phyloP scores from a whole-genome alignment of 2,888 invertebrate genomes.

The Andrena praecox region DNA sequence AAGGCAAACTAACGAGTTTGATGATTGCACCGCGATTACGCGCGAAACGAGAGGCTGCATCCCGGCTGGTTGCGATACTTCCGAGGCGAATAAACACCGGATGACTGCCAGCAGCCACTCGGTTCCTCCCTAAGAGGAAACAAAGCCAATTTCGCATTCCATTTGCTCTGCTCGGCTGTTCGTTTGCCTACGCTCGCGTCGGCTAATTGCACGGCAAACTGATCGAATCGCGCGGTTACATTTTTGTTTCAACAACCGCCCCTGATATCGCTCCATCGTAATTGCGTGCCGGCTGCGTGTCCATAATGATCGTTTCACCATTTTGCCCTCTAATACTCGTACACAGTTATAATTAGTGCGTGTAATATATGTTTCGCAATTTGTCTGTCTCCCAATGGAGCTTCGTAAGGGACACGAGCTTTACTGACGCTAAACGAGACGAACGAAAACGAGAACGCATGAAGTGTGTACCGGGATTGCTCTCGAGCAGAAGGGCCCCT shows the following conservation, averaged over 20 bases:
- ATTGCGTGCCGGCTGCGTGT: not conserved
- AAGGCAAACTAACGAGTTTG: slow-evolving; percentile 67
- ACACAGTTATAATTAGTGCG: no score
- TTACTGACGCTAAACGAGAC: no score
- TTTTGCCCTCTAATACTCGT: no score
- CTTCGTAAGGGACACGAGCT: no score
- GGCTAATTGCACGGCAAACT: slow-evolving; percentile 15
- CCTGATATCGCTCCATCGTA: not conserved
- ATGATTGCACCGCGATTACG: slow-evolving; percentile 64
- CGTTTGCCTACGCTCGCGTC: not conserved
- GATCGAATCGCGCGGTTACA: not conserved
- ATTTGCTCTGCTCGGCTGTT: slow-evolving; percentile 2
- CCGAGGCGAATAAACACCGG: not conserved
- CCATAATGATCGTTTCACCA: not conserved
- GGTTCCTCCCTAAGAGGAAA: not conserved
- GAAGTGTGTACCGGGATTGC: no score
- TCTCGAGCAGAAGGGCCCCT: no score
- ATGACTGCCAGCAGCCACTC: not conserved
- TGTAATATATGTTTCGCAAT: no score
- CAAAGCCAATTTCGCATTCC: slow-evolving; percentile 20
- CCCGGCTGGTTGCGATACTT: slow-evolving; percentile 13
- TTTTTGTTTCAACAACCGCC: not conserved
- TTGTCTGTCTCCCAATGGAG: no score
- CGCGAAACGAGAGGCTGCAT: slow-evolving; percentile 29
- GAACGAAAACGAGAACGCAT: no score